These are phyloP conservation scores for Neolamprologus devosi DNA, from an alignment of 2,113 vertebrate species.

Conservation along the genomic window DNA sequence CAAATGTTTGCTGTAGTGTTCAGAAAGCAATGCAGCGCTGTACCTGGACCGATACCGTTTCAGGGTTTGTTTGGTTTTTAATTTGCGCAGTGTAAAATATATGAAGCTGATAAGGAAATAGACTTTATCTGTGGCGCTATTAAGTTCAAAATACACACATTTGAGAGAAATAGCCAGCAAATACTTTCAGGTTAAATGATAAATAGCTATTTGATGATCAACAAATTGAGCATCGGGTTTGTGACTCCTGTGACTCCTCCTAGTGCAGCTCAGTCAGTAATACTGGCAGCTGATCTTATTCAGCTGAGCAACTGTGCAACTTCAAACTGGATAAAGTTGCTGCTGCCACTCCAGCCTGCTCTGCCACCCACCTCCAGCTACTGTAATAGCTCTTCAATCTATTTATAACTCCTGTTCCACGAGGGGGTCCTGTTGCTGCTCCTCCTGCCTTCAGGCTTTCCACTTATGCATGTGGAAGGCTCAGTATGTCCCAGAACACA, in stretches of 20 bases:
- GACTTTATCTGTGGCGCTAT: not conserved
- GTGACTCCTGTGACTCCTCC: rapidly evolving
- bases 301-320: not conserved
- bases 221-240: rapidly evolving
- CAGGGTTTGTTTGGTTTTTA: not conserved
- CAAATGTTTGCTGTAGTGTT: not conserved
- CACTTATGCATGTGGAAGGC: not conserved
- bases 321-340: not conserved
- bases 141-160: not conserved
- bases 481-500: not conserved
- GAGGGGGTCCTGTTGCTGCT: not conserved
- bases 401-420: not conserved
- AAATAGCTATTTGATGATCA: not conserved
- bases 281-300: not conserved
- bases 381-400: not conserved
- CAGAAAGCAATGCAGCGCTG: not conserved
- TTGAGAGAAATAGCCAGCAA: not conserved
- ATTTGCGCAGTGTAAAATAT: not conserved
- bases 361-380: not conserved
- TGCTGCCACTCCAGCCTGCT: not conserved
- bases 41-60: not conserved
- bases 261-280: not conserved
- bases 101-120: not conserved
- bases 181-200: not conserved
- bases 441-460: not conserved